Base-by-base conservation (phyloP, 2,797 vertebrate species). In the Selene dorsalis region DNA sequence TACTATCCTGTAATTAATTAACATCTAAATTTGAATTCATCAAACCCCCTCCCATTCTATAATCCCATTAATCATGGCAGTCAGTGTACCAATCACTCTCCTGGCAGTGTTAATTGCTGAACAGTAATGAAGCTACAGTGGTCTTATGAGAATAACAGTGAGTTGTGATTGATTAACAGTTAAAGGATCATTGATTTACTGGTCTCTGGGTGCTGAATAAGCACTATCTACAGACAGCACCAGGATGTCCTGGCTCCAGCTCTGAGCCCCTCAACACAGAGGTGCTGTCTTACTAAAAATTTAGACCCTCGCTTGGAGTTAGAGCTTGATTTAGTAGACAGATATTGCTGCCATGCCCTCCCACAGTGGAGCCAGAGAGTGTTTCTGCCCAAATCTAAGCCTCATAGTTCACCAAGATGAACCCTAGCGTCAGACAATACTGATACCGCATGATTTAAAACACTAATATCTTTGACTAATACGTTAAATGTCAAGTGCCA, bases 141-240 rank as follows among this genome's bases (percentile, higher is more conserved):
- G 83, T 88, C 88, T 89, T 88, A 62, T 88, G 90, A 92, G 91
- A 89, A 80, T 87, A 87, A 79, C 84, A 72, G 71, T 70, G 81
- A 87, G 78, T 80, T 79, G 80, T 93, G 89, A 93, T 92, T 94
- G 91, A 93, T 92, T 93, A 91, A 88, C 86, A 86, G 89, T 90
- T 91, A 82, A 87, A 87, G 87, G 84, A 82, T 86, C 80, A 92
- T 92, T 89, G 90, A 94, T 93, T 89, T 82, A 75, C 81, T 70
- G 80, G 73, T 84, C 80, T 84, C 81, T 39, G 73, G 72, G 61
- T 90, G 87, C 89, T 93, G 73, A 87, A 78, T 88, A 86, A 90
- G 87, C 89, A 75, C 56, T 67, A 67, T 63, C 26, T 65, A 87
- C 71, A 80, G 77, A 81, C 60, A 71, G 70, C 78, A 60, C 57